Evolutionary conservation across 2,797 vertebrate genomes (phyloP), one percentile per base, ranked within the genome.

Genomic region (Centroberyx gerrardi): DNA sequence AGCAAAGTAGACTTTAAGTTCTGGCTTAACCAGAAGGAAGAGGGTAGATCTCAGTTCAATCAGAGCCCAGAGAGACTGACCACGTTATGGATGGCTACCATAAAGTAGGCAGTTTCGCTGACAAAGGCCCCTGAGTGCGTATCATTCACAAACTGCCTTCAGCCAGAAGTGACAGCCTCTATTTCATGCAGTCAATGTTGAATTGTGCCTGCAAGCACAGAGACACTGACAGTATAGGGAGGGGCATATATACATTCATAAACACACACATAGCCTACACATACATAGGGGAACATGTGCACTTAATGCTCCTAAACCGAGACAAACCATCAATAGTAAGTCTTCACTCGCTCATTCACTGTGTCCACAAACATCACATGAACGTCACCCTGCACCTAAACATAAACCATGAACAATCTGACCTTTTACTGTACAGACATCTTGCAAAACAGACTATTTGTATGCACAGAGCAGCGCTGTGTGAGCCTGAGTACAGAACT

Each of bases 101-200:
- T 92, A 89, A 91, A 90, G 60, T 48, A 64, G 56, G 40, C 51
- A 66, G 22, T 83, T 88, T 74, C 84, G 83, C 91, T 91, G 92
- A 92, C 88, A 78, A 67, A 66, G 72, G 75, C 80, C 85, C 72
- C 87, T 46, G 61, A 81, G 78, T 75, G 68, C 63, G 29, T 38
- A 93, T 92, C 68, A 81, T 58, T 93, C 88, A 79, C 68, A 29
- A n/a, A 17, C 72, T 27, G 49, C 68, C 78, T 80, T 66, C 70
- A 74, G 68, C 76, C 52, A 40, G 29, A 52, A 62, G 53, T 29
- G 72, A 75, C 82, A 85, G 76, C 51, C 71, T 68, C 29, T 81
- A 74, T 74, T 59, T 84, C 81, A 87, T 44, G 58, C 59, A 74
- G 81, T 63, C 64, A 66, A 13, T 29, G 33, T 22, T 6, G 62